Percentiles rank a stretch among this genome's conserved stretches.
Evolutionary conservation across 1,140 invertebrate species (phyloP).

Genomic region (Brachystomella parvula): DNA sequence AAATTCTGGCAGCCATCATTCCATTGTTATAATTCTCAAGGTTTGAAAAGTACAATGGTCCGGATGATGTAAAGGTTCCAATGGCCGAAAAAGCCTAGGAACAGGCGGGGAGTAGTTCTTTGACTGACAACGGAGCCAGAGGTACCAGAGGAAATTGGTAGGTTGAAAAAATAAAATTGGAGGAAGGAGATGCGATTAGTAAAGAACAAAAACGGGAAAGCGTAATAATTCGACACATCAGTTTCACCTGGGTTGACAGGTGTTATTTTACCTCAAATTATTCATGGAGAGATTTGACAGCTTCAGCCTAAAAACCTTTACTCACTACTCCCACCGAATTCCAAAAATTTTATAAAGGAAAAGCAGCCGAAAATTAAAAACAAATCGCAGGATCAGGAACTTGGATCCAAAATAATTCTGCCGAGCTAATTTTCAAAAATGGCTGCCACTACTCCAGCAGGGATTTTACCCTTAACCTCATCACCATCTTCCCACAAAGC

Average conservation of each 20-base stretch:
- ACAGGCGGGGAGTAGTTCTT: neutral
- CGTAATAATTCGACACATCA: conserved; percentile 38
- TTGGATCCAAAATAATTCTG: neutral
- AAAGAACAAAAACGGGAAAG: neutral
- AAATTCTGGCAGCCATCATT: neutral
- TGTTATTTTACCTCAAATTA: conserved; percentile 33
- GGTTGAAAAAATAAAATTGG: neutral
- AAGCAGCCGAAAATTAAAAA: neutral
- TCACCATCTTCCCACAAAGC: too few relatives aligned
- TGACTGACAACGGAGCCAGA: too few relatives aligned
- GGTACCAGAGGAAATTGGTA: neutral
- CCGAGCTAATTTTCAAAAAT: neutral
- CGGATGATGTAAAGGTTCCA: conserved; percentile 4
- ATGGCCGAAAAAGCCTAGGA: neutral
- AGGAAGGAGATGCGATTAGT: conserved; percentile 1
- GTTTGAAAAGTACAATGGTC: neutral
- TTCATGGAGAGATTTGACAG: conserved; percentile 6
- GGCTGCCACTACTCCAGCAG: too few relatives aligned
- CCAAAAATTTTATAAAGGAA: too few relatives aligned
- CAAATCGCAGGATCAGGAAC: neutral
- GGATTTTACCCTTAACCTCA: too few relatives aligned
- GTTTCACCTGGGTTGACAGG: conserved; percentile 30
- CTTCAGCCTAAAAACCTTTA: neutral
- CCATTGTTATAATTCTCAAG: neutral
- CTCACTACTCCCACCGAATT: neutral